Evolutionary conservation across 1,140 invertebrate genomes (phyloP), one percentile per base, ranked within the genome.

Genomic region (Phthorimaea operculella): DNA sequence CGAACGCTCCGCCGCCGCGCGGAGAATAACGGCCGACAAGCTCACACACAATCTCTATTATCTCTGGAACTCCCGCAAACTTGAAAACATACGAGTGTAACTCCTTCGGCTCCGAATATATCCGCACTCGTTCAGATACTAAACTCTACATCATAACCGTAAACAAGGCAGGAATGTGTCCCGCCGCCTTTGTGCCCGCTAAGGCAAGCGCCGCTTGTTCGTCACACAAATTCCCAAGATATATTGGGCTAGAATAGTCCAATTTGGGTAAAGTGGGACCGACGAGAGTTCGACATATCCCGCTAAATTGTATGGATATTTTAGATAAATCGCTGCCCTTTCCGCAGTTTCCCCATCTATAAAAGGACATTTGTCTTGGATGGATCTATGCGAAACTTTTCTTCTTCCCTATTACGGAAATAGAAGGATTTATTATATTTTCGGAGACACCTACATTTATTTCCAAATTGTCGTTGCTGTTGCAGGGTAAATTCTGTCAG

Each of bases 231-330:
- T 79, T 75, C 64, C 63, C 56, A 60, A 80, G 72, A 82, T 79
- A 81, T 79, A 80, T 78, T 71, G 65, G 66, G 67, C 70, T 68
- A 70, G 69, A 79, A 77, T 79, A 72, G 71, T 79, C 79, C 76
- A 77, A 81, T 82, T 82, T 74, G 64, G 68, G 70, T 74, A 80
- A 79, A 81, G 78, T 81, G 74, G 71, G 66, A 69, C 70, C 70
- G 70, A 75, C 71, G 70, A 80, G 73, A 76, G 64, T 81, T 81
- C 78, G 78, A 84, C 75, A 62, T 77, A 74, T 73, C 71, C 68
- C 65, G 71, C 76, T 73, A 76, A 79, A 82, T 79, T 79, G 75
- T 84, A 81, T 79, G 76, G 76, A 79, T 83, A 80, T 84, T 81
- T 83, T 73, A 81, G 74, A 84, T 81, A 82, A 82, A 84, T 82